phyloP scores from a whole-genome alignment of 1,140 invertebrate species.

The Drosophila repletoides region DNA sequence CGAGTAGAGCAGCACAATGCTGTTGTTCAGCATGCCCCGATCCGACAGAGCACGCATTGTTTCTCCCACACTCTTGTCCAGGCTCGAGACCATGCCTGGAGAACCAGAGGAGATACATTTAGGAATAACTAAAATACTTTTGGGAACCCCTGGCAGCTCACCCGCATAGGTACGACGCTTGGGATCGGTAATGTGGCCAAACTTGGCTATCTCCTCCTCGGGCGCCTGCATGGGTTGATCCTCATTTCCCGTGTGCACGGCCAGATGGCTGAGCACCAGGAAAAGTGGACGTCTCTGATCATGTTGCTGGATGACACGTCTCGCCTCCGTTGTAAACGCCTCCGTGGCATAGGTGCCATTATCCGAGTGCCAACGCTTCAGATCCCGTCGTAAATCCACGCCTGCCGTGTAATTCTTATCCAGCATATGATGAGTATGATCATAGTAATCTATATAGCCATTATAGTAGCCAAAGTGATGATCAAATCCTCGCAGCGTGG shows the following conservation, averaged over 20 bases:
- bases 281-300: conserved; percentile 87
- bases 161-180: conserved; percentile 91
- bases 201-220: conserved; percentile 88
- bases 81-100: conserved; percentile 90
- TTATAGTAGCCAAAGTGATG: conserved; percentile 92
- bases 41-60: conserved; percentile 87
- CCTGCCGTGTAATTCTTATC: conserved; percentile 78
- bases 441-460: conserved; percentile 92
- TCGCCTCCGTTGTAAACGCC: conserved; percentile 88
- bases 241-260: conserved; percentile 89
- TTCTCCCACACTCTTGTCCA: conserved; percentile 92
- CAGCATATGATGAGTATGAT: conserved; percentile 85
- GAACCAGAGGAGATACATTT: too few species aligned
- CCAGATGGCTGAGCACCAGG: conserved; percentile 90
- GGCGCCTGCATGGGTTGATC: conserved; percentile 90
- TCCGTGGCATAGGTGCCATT: conserved; percentile 90
- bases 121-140: too few species aligned
- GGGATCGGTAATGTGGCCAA: conserved; percentile 88
- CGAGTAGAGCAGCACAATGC: conserved; percentile 88
- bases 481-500: conserved; percentile 91
- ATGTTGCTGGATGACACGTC: conserved; percentile 87
- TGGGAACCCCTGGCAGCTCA: conserved; percentile 76
- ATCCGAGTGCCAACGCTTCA: conserved; percentile 84
- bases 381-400: conserved; percentile 88
- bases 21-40: conserved; percentile 88